Percentiles rank a stretch among this genome's conserved stretches.
Conservation (phyloP, 2,797 vertebrate species). For the Phaenicophaeus curvirostris region DNA sequence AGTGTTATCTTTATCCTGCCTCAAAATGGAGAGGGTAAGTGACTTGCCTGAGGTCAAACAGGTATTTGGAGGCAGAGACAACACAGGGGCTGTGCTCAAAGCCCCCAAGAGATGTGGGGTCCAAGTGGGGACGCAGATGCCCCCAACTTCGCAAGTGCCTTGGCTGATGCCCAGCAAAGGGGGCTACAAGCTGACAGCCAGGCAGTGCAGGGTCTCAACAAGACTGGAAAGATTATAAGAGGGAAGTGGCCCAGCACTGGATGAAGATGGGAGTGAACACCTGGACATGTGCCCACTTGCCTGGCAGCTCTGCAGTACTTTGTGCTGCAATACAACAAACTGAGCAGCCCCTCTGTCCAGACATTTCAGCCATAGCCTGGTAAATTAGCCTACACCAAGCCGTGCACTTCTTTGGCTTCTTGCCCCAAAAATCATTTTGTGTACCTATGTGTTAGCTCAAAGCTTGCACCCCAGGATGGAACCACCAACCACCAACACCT, state of each 20-base stretch:
- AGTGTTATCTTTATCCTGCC: background rate
- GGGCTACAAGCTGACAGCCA: background rate
- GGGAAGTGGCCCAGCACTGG: background rate
- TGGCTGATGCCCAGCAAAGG: background rate
- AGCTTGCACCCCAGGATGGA: background rate
- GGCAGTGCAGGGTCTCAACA: background rate
- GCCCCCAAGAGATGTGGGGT: background rate
- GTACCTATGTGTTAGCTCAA: background rate
- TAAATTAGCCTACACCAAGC: background rate
- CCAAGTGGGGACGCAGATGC: background rate
- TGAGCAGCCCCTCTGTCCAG: background rate
- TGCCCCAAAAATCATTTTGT: background rate
- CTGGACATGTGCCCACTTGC: accelerated
- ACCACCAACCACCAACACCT: background rate
- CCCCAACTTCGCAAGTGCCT: background rate
- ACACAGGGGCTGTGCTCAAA: background rate
- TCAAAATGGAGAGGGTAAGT: background rate
- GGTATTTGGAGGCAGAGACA: background rate
- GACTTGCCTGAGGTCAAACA: background rate
- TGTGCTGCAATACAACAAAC: background rate
- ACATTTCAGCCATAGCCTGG: background rate
- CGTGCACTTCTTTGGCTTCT: background rate
- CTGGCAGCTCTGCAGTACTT: background rate
- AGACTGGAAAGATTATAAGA: background rate
- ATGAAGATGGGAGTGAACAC: background rate